These are phyloP conservation scores for Agriopis aurantiaria DNA, from an alignment of 2,888 invertebrate species.

Conservation along the genomic window DNA sequence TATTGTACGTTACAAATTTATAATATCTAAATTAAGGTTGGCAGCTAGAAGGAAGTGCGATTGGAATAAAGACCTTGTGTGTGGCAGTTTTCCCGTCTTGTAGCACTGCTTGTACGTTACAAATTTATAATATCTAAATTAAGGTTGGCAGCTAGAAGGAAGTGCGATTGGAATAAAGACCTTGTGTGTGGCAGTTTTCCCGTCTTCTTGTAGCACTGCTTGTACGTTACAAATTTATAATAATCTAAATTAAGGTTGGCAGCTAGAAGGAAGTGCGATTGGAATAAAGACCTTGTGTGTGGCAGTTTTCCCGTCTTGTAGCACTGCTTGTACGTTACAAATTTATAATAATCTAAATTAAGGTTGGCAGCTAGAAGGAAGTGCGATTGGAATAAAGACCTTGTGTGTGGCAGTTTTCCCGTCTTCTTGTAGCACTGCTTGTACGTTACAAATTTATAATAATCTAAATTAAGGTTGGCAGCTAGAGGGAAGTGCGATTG, in stretches of 20 bases:
- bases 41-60: constrained; percentile 30
- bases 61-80: constrained; percentile 75
- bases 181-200: constrained; percentile 73
- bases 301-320: constrained; percentile 70
- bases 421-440: constrained; percentile 70
- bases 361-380: constrained; percentile 22
- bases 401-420: constrained; percentile 75
- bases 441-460: no score
- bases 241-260: no score
- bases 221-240: no score
- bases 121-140: no score
- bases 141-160: neutral
- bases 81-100: constrained; percentile 73
- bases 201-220: constrained; percentile 71
- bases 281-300: constrained; percentile 79
- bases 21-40: no score
- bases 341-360: no score
- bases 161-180: constrained; percentile 68
- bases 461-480: no score
- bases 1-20: no score
- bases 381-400: constrained; percentile 67
- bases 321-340: no score
- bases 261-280: constrained; percentile 33
- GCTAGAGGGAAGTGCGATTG: constrained; percentile 44
- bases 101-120: constrained; percentile 65